A percentile compares a stretch with the other conserved stretches of the same genome.
phyloP scores from a whole-genome alignment of 2,888 invertebrate species.

The Scaptomyza caliginosa region DNA sequence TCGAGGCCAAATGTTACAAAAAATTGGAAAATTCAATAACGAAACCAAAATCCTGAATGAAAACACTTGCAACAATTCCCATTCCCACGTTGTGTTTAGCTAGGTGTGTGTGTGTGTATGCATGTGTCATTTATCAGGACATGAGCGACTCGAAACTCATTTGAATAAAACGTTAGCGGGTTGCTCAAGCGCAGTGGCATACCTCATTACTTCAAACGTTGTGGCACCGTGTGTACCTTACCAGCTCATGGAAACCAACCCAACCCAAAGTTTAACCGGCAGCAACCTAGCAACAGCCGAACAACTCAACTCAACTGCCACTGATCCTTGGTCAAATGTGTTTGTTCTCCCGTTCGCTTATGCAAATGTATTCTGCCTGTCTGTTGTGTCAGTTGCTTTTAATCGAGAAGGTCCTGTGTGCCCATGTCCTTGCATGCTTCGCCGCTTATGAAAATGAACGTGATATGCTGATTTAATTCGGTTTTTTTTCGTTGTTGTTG shows the following conservation, averaged over 20 bases:
- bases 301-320: conserved; percentile 4
- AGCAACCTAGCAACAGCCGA: background rate
- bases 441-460: conserved; percentile 73
- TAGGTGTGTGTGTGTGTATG: conserved; percentile 18
- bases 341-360: conserved; percentile 36
- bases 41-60: background rate
- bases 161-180: conserved; percentile 62
- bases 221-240: conserved; percentile 17
- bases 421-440: conserved; percentile 67
- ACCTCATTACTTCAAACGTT: background rate
- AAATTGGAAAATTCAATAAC: background rate
- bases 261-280: conserved; percentile 17
- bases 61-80: conserved; percentile 64
- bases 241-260: conserved; percentile 20
- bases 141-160: conserved; percentile 48
- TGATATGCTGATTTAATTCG: conserved; percentile 72
- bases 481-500: too few relatives aligned
- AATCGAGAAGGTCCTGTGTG: conserved; percentile 18
- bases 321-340: conserved; percentile 34
- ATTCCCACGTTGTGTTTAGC: conserved; percentile 61
- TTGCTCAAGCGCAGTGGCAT: conserved; percentile 68
- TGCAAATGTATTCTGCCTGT: conserved; percentile 56
- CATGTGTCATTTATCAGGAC: conserved; percentile 68
- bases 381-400: background rate
- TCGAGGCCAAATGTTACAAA: conserved; percentile 1